Evolutionary conservation across 2,888 invertebrate species (phyloP), one percentile per base, ranked within the genome.

Genomic region (Caenorhabditis sp.): DNA sequence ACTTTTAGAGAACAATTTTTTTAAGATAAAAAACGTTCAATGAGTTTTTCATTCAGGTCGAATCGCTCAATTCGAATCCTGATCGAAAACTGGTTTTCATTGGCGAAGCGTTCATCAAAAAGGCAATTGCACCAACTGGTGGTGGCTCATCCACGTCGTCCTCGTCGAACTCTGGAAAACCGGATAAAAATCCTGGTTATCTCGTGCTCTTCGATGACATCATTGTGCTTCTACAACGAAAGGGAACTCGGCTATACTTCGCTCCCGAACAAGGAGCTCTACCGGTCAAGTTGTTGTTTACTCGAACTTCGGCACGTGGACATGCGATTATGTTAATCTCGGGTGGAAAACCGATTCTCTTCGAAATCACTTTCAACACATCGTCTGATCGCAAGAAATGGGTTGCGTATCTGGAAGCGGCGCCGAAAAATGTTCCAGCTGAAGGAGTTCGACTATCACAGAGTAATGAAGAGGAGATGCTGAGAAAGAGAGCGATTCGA

Each of bases 181-280:
- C 61, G 12, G 68, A 73, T 23, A 73, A 73, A 50, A 62, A 62
- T 21, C 58, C 52, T 0, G 66, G 60, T 25, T 53, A 26, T 12
- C 60, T 78, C 26, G 73, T 79, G 1, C 71, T 80, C 1, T 83
- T 83, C 59, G 82, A 83, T 56, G 82, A 83, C 43, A 77, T 83
- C 21, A 70, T 83, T 49, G 74, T 83, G 10, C 70, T 77, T 17
- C 58, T 83, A 20, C 61, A 62, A 12, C 70, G 70, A 17, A 80
- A 76, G n/a, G 62, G 67, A 14, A 43, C 50, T 10, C 64, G 69
- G 8, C 56, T 68, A 23, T 12, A 60, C 0, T 82, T 82, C 62
- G 64, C 76, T 56, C 75, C 43, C 31, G 82, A 80, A 27, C 82
- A 82, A 68, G 71, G 80, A 0, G 82, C 74, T 0, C 56, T 82